Percentiles rank a stretch among this genome's conserved stretches.
Evolutionary conservation across 2,888 invertebrate species (phyloP).

Genomic region (Synergus laeviventris): DNA sequence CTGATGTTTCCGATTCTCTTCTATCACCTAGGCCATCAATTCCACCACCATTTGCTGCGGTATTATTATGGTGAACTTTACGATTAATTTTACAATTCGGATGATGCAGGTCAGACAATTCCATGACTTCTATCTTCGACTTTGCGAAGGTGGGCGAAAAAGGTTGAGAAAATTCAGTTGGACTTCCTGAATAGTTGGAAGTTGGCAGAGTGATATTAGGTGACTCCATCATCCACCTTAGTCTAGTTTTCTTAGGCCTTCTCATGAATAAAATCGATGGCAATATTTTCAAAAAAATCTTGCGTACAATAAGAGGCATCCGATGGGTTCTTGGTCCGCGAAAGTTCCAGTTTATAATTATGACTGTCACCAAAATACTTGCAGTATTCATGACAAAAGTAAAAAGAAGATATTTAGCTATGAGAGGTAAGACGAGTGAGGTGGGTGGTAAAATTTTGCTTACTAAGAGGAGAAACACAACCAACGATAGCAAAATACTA

Average conservation of each 20-base stretch:
- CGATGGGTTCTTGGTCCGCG: slow-evolving; percentile 97
- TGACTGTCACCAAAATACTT: slow-evolving; percentile 98
- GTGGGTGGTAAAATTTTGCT: slow-evolving; percentile 99
- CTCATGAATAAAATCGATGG: slow-evolving; percentile 96
- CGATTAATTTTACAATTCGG: slow-evolving; percentile 97
- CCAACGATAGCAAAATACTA: slow-evolving; percentile 98
- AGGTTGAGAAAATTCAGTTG: slow-evolving; percentile 91
- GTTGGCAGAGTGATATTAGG: slow-evolving; percentile 93
- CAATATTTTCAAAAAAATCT: slow-evolving; percentile 95
- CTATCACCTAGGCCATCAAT: slow-evolving; percentile 77
- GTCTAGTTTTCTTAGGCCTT: slow-evolving; percentile 94
- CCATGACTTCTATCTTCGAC: slow-evolving; percentile 92
- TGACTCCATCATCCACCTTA: slow-evolving; percentile 99
- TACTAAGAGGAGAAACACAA: slow-evolving; percentile 98
- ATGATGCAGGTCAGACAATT: slow-evolving; percentile 95
- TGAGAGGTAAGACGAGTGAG: slow-evolving; percentile 97
- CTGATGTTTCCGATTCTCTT: slow-evolving; percentile 93
- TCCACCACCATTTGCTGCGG: slow-evolving; percentile 78
- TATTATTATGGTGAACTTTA: slow-evolving; percentile 82
- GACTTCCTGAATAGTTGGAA: slow-evolving; percentile 88
- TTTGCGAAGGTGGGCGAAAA: slow-evolving; percentile 68
- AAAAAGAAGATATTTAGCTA: slow-evolving; percentile 99
- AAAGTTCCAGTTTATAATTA: slow-evolving; percentile 99
- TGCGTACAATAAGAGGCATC: slow-evolving; percentile 91
- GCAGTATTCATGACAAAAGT: slow-evolving; percentile 99